Base-by-base conservation (phyloP, 2,797 vertebrate genomes). In the Sebastolobus altivelis region DNA sequence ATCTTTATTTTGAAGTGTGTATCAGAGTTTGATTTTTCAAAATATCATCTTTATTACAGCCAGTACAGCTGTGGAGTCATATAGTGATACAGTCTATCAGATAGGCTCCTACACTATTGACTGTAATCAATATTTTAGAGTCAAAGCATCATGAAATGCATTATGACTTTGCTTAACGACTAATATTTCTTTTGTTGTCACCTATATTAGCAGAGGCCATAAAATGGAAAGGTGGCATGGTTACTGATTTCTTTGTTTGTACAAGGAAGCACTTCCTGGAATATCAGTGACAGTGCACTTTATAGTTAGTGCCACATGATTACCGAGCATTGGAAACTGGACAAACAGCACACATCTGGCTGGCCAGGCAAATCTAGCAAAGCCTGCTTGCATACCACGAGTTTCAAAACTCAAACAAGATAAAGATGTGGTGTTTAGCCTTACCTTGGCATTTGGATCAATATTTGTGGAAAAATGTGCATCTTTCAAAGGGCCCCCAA, bases 211-310 rank as follows among this genome's bases (percentile, higher is more conserved):
- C 6, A 71, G 1, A 29, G 2, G 11, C 4, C 5, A 9, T 8
- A n/a, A 2, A 46, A 31, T 14, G 2, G 9, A 82, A 69, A 71
- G 12, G 29, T 65, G 62, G 22, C 35, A 55, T 54, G 20, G 3
- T 40, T 33, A 3, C 4, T 38, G 37, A 1, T 77, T 35, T 69
- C 4, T 77, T 79, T 79, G 14, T 80, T 60, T 22, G 6, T 43
- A 77, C 13, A 74, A 86, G 72, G 74, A 84, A 79, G 52, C 81
- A 27, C 75, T 92, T 89, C 55, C 79, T 71, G 83, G 84, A 87
- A 84, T 80, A 74, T 67, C 8, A 38, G 6, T 77, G 11, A 3
- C 22, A 61, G 1, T 72, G 38, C 77, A 2, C 6, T 61, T 62
- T 79, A 16, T 29, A 1, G 70, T 74, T 74, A 13, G 18, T 22